Percentiles rank a stretch among this genome's conserved stretches.
Evolutionary conservation across 2,113 vertebrate species (phyloP).

Genomic region (Eulacestoma nigropectus): DNA sequence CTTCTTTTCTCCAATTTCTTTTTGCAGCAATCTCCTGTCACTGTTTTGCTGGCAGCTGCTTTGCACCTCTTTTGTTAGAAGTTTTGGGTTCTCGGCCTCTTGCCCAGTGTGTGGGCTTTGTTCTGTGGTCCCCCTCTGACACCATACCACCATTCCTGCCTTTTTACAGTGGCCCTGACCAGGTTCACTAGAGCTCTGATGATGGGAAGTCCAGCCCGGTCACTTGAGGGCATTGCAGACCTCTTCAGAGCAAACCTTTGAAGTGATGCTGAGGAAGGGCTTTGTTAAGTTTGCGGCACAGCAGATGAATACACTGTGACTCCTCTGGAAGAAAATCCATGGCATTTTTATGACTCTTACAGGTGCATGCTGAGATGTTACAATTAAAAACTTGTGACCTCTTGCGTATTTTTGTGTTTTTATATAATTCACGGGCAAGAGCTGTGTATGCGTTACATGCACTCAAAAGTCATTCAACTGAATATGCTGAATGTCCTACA

Average conservation of each 20-base stretch:
- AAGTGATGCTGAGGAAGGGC: background rate
- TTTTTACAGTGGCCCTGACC: background rate
- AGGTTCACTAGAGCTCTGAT: background rate
- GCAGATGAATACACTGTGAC: background rate
- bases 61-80: background rate
- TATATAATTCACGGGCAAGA: background rate
- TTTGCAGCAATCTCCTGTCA: background rate
- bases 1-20: background rate
- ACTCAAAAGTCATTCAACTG: background rate
- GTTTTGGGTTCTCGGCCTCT: background rate
- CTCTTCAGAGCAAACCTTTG: background rate
- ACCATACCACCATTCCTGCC: background rate
- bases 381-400: background rate
- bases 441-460: background rate
- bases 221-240: constrained; percentile 5
- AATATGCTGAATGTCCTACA: background rate
- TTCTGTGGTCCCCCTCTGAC: background rate
- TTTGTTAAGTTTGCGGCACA: background rate
- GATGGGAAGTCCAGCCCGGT: background rate
- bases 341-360: background rate
- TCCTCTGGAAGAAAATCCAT: background rate
- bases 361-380: background rate
- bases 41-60: background rate
- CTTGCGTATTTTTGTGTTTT: background rate
- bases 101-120: background rate